Percentiles rank a stretch among this genome's conserved stretches.
Conservation (phyloP, 2,888 invertebrate genomes). For the Drosophila sordidapex region DNA sequence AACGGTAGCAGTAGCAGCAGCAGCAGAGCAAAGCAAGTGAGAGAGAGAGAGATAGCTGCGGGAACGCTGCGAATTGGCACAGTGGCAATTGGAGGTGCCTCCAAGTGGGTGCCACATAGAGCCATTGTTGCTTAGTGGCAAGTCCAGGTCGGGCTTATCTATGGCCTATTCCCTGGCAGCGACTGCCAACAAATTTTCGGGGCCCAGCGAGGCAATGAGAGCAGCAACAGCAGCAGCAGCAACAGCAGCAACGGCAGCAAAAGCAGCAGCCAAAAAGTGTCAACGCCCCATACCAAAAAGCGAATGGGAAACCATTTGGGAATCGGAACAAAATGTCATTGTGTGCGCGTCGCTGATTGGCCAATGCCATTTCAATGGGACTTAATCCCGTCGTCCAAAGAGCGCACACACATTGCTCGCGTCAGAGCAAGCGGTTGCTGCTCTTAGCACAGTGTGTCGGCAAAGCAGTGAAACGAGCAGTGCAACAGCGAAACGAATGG, state of each 20-base stretch:
- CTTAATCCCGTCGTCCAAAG: conserved; percentile 46
- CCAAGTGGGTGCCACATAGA: conserved; percentile 43
- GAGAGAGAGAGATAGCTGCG: conserved; percentile 23
- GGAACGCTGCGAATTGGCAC: conserved; percentile 78
- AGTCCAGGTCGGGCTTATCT: conserved; percentile 58
- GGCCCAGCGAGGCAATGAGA: conserved; percentile 8
- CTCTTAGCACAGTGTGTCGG: conserved; percentile 42
- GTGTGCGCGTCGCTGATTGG: conserved; percentile 73
- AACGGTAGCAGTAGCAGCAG: not conserved
- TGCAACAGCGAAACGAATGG: conserved; percentile 33
- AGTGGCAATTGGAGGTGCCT: conserved; percentile 36
- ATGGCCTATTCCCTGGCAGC: conserved; percentile 53
- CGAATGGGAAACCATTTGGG: conserved; percentile 59
- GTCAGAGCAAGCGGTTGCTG: conserved; percentile 25
- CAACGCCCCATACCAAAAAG: conserved; percentile 66
- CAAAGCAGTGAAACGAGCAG: conserved; percentile 50
- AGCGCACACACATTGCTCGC: conserved; percentile 19
- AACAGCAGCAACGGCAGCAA: not conserved
- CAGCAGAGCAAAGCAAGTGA: conserved; percentile 1
- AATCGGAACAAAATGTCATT: conserved; percentile 70
- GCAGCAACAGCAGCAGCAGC: not conserved
- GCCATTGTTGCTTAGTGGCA: conserved; percentile 32
- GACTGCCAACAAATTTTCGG: conserved; percentile 32
- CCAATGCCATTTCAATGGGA: conserved; percentile 42
- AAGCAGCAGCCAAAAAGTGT: conserved; percentile 44